Conservation (phyloP, 2,888 invertebrate genomes). For the Heliconius ethilla region DNA sequence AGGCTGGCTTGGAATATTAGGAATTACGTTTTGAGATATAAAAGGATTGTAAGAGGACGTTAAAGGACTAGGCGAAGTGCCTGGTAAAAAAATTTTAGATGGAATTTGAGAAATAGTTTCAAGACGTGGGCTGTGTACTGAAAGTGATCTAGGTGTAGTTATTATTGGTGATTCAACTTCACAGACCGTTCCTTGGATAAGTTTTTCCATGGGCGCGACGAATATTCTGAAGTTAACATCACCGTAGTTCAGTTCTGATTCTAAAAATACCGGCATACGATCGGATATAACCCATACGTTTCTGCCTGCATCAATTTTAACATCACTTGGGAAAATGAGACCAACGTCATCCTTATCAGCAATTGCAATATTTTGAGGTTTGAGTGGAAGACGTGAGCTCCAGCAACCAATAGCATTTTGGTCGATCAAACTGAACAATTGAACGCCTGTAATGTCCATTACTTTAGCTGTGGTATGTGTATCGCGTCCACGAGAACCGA, state of each 20-base stretch:
- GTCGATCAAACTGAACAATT: conserved; percentile 89
- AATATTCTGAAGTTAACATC: conserved; percentile 91
- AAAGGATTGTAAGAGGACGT: conserved; percentile 39
- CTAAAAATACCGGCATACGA: conserved; percentile 90
- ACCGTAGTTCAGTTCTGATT: conserved; percentile 85
- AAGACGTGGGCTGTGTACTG: conserved; percentile 25
- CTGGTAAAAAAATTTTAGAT: conserved; percentile 33
- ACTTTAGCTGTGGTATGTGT: conserved; percentile 88
- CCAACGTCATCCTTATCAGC: conserved; percentile 89
- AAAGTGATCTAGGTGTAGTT: conserved; percentile 38
- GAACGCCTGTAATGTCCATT: conserved; percentile 88
- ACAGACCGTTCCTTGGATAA: conserved; percentile 88
- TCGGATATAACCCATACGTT: conserved; percentile 92
- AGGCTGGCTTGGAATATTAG: conserved; percentile 53
- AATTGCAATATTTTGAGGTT: conserved; percentile 85
- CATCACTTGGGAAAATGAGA: conserved; percentile 89
- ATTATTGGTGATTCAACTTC: conserved; percentile 64
- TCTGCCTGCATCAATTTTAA: conserved; percentile 87
- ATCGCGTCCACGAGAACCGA: conserved; percentile 85
- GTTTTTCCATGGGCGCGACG: conserved; percentile 84
- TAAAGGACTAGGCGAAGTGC: conserved; percentile 21
- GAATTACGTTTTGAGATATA: conserved; percentile 46
- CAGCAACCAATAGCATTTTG: conserved; percentile 92
- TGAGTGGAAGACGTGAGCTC: conserved; percentile 86
- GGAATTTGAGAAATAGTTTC: conserved; percentile 37